Percentiles rank a stretch among this genome's conserved stretches.
These are phyloP conservation scores for Apis mellifera DNA, from an alignment of 1,140 invertebrate species.

Conservation along the genomic window Amel_HAv3.1 CM009934.2:2693001-2693500, in stretches of 20 bases:
- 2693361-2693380: no score
- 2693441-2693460: background rate
- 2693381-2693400: background rate
- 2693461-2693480: background rate
- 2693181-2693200: constrained; percentile 58
- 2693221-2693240: constrained; percentile 21
- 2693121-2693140: constrained; percentile 41
- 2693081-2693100: constrained; percentile 49
- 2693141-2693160: constrained; percentile 53
- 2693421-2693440: background rate
- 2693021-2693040: constrained; percentile 12
- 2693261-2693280: background rate
- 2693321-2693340: no score
- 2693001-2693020: background rate
- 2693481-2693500: background rate
- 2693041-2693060: constrained; percentile 5
- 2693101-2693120: constrained; percentile 57
- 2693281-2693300: background rate
- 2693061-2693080: constrained; percentile 22
- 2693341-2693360: background rate
- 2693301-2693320: background rate
- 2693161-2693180: constrained; percentile 60
- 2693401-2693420: background rate
- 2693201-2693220: constrained; percentile 30
- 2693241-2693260: no score